A percentile compares a stretch with the other conserved stretches of the same genome.
Evolutionary conservation across 2,113 vertebrate genomes (phyloP).

Genomic region (Ciconia boyciana): DNA sequence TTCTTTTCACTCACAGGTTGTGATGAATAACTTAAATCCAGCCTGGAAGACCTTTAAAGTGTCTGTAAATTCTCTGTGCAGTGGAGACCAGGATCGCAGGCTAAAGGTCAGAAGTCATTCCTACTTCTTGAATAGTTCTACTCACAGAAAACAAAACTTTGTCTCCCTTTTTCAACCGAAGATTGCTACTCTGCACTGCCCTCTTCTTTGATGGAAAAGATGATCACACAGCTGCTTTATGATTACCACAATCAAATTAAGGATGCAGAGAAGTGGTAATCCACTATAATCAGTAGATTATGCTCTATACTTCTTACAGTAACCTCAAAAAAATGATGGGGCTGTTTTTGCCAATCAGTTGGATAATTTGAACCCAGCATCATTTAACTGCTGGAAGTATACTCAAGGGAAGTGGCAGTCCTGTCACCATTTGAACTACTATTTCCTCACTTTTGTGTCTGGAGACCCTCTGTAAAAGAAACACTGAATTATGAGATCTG

Average conservation of each 20-base stretch:
- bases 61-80: conserved; percentile 95
- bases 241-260: conserved; percentile 27
- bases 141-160: not conserved
- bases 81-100: conserved; percentile 91
- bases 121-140: not conserved
- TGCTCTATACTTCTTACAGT: not conserved
- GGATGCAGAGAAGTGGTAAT: not conserved
- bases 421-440: not conserved
- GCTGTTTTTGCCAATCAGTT: not conserved
- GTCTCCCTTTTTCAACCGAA: not conserved
- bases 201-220: not conserved
- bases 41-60: conserved; percentile 98
- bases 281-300: not conserved
- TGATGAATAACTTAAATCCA: conserved; percentile 98
- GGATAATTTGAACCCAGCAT: not conserved
- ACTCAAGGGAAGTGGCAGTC: not conserved
- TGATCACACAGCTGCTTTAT: not conserved
- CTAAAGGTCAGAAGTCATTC: conserved; percentile 83
- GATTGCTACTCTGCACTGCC: not conserved
- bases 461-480: not conserved
- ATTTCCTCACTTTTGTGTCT: not conserved
- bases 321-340: not conserved
- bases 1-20: conserved; percentile 78
- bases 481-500: not conserved
- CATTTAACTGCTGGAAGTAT: not conserved